Conservation (phyloP, 2,888 invertebrate species). For the Drosophila multiciliata region DNA sequence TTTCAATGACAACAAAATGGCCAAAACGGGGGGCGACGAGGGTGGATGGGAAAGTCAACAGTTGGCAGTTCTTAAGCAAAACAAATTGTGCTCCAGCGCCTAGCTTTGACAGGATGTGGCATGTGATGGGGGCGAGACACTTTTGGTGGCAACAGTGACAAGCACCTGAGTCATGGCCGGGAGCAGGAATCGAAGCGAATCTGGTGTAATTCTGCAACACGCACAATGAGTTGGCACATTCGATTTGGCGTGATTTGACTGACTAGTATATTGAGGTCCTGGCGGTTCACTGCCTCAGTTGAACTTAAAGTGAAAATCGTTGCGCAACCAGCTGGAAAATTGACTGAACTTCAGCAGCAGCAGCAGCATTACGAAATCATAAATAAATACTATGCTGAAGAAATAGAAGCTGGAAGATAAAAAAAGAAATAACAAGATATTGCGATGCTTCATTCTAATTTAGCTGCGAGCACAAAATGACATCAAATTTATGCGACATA, state of each 20-base stretch:
- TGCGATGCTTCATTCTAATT: constrained; percentile 73
- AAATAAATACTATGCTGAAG: constrained; percentile 34
- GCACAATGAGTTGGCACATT: constrained; percentile 72
- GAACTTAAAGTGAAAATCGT: constrained; percentile 42
- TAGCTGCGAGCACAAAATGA: constrained; percentile 48
- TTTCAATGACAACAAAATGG: constrained; percentile 61
- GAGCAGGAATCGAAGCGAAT: not conserved
- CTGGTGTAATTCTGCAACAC: constrained; percentile 4
- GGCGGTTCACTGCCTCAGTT: constrained; percentile 4
- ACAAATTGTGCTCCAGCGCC: constrained; percentile 66
- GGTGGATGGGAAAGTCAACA: not conserved
- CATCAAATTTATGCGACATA: constrained; percentile 61
- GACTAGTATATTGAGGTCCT: constrained; percentile 43
- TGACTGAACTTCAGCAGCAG: constrained; percentile 35
- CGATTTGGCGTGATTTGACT: constrained; percentile 56
- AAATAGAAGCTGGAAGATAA: constrained; percentile 1
- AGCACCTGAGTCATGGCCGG: constrained; percentile 73
- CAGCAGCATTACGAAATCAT: constrained; percentile 17
- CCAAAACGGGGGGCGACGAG: not conserved
- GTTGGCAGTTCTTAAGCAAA: constrained; percentile 43
- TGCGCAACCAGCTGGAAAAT: constrained; percentile 69
- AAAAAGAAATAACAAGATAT: constrained; percentile 34
- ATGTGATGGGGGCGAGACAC: constrained; percentile 41
- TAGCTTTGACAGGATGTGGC: constrained; percentile 21
- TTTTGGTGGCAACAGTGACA: constrained; percentile 34